Evolutionary conservation across 2,888 invertebrate species (phyloP).

Genomic region (Azorinus chamasolen): DNA sequence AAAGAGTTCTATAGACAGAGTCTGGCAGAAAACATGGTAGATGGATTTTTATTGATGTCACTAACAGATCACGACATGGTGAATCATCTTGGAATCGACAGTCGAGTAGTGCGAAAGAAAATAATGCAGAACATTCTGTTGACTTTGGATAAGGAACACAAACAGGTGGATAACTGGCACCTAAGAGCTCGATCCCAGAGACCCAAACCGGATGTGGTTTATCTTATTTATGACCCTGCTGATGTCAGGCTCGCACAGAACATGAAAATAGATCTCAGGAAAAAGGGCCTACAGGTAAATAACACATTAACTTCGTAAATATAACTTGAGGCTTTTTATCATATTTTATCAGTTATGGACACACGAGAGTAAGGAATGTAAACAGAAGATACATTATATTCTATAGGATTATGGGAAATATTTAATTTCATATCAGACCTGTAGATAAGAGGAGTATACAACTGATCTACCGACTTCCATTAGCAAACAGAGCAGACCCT

Average conservation of each 20-base stretch:
- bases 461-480: too few relatives aligned
- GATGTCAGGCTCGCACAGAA: conserved; percentile 84
- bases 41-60: conserved; percentile 85
- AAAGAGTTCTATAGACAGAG: conserved; percentile 85
- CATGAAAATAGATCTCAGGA: conserved; percentile 82
- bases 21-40: conserved; percentile 84
- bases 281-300: conserved; percentile 81
- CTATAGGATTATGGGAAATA: too few relatives aligned
- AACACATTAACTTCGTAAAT: neutral
- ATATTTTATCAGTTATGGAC: too few relatives aligned
- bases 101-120: conserved; percentile 83
- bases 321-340: too few relatives aligned
- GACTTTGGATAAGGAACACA: conserved; percentile 83
- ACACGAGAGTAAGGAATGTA: too few relatives aligned
- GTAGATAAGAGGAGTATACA: too few relatives aligned
- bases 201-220: conserved; percentile 80
- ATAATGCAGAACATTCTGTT: conserved; percentile 84
- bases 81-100: conserved; percentile 82
- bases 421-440: too few relatives aligned
- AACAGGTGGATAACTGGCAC: conserved; percentile 84
- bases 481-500: too few relatives aligned
- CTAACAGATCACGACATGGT: conserved; percentile 85
- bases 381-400: too few relatives aligned
- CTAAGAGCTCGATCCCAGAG: conserved; percentile 82
- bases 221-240: conserved; percentile 84